These are phyloP conservation scores for Oxytorus armatus DNA, from an alignment of 2,888 invertebrate genomes.

Conservation along the genomic window DNA sequence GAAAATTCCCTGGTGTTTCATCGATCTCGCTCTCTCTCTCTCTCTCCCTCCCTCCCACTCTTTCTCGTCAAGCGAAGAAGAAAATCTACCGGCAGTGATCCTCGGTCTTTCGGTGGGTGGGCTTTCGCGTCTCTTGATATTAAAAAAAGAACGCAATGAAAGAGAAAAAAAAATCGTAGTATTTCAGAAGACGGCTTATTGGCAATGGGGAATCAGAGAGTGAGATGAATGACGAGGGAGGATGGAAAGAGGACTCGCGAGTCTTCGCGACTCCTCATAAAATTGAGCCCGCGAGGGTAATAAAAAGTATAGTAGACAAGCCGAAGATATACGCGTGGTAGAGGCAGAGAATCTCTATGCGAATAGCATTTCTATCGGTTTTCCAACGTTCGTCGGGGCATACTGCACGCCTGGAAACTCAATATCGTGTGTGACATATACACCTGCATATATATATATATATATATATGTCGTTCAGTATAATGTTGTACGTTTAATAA, in stretches of 20 bases:
- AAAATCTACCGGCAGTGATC: constrained; percentile 50
- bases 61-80: constrained; percentile 58
- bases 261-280: constrained; percentile 72
- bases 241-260: constrained; percentile 54
- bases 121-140: constrained; percentile 53
- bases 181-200: constrained; percentile 58
- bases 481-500: constrained; percentile 54
- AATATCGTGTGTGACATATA: constrained; percentile 49
- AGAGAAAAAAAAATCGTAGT: constrained; percentile 41
- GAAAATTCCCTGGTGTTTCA: constrained; percentile 56
- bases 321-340: constrained; percentile 55
- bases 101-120: constrained; percentile 18
- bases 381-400: constrained; percentile 37
- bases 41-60: constrained; percentile 34
- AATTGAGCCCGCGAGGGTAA: constrained; percentile 76
- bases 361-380: constrained; percentile 56
- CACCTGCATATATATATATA: neutral
- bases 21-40: constrained; percentile 48
- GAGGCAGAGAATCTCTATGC: constrained; percentile 46
- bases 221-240: constrained; percentile 28
- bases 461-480: constrained; percentile 27
- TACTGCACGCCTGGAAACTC: constrained; percentile 50
- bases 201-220: constrained; percentile 57
- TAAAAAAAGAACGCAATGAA: constrained; percentile 39
- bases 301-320: constrained; percentile 73